Base-by-base conservation (phyloP, 2,888 invertebrate species). In the Hanleya hanleyi region DNA sequence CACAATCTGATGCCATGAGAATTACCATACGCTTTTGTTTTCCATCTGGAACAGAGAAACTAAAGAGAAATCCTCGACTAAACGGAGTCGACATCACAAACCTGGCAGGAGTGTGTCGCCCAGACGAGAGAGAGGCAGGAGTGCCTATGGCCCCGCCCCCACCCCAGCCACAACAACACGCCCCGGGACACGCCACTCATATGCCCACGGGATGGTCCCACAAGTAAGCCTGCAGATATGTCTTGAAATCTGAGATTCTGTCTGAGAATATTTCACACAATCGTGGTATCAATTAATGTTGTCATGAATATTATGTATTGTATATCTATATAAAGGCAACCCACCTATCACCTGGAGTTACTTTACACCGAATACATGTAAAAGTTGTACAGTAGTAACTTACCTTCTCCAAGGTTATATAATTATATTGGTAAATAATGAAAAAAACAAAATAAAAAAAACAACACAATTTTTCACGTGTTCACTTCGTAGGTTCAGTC, bases 141-240 rank as follows among this genome's bases (percentile, higher is more conserved):
- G 83, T 66, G 77, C 85, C 29, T 80, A 81, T 65, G 83, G 83
- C 4, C 85, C 86, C 0, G 86, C 84, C 18, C 84, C 85, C 1
- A 87, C 86, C 2, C 85, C 86, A 0, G 69, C 71, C 33, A 70
- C 66, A n/a, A 29, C 12, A 12, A 57, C 29, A 18, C 5, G 57
- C 4, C 57, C 57, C 15, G 57, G 29, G 32, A 57, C 57, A 4
- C 22, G 57, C 4, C 4, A 18, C 3, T 57, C 57, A 22, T 18
- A 57, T 1, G 57, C 26, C 1, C n/a, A 22, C 3, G 1, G 57
- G 9, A 29, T 57, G 26, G 32, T 18, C n/a, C n/a, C n/a, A 2
- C 57, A 57, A 2, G 57, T 57, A 7, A 57, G n/a, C n/a, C n/a
- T n/a, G n/a, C n/a, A n/a, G n/a, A n/a, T n/a, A n/a, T n/a, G n/a